Evolutionary conservation across 2,888 invertebrate species (phyloP), one percentile per base, ranked within the genome.

Genomic region (Zelleria hepariella): DNA sequence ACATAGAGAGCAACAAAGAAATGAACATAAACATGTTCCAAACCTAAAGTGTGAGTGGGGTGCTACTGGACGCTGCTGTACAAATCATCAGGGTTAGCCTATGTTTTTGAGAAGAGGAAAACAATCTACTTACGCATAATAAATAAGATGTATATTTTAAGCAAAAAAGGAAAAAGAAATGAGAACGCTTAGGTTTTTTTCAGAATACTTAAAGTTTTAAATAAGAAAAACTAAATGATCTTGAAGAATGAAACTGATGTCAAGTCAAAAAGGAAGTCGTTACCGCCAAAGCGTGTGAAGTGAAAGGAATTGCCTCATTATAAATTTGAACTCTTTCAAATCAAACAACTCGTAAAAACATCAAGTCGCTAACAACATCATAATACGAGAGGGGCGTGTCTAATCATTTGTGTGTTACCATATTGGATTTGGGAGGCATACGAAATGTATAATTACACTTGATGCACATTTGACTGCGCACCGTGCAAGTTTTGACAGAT

Each of bases 381-480:
- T 84, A 67, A 72, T 61, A 48, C 59, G 74, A 84, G 85, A 82
- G 65, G n/a, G 81, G 86, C 86, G 74, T 83, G 66, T 64, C 82
- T 77, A 84, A 86, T 81, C 68, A 77, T 73, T 68, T 77, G 80
- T 78, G 75, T 78, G 70, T 72, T 74, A 69, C 72, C 65, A 75
- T 81, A 82, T 86, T 83, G 82, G 77, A 80, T 80, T n/a, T 80
- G 76, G 80, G 75, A 68, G 15, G 77, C 87, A 82, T 86, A 82
- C 78, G 63, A 78, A 86, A 86, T 87, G 78, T 82, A 77, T 86
- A 86, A 87, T 87, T 83, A 75, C 77, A 69, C 68, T 67, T 64
- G 68, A 42, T 15, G 32, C 32, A 42, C 15, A 10, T 10, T n/a
- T 15, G 15, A 42, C 32, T 42, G 15, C 18, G 15, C 18, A 21